Evolutionary conservation across 2,113 vertebrate genomes (phyloP), one percentile per base, ranked within the genome.

Genomic region (Thamnaconus septentrionalis): DNA sequence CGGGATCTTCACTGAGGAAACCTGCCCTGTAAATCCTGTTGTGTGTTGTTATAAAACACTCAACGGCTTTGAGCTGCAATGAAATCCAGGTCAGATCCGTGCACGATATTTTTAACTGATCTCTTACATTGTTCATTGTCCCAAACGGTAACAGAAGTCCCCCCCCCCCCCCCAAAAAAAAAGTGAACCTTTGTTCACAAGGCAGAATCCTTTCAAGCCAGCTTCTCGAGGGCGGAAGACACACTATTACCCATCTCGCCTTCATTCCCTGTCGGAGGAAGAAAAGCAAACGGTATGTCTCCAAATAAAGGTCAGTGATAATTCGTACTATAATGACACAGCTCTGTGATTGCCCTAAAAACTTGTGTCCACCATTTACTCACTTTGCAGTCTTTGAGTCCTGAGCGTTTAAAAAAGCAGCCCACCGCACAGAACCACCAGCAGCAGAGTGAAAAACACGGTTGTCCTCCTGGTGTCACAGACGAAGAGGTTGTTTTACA

Each of bases 11-110:
- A 72, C 50, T 47, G 40, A 59, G 71, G 18, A 53, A 31, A 31
- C 18, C 18, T 2, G 8, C 7, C 7, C 8, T 9, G 47, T 9
- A 9, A 48, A 5, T 51, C 49, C n/a, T 12, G 50, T 42, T 57
- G 4, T 50, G 12, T 44, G 53, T 8, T 59, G 4, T 48, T 43
- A 40, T 64, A n/a, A 52, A 6, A 61, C 31, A 51, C 4, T 39
- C 39, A 76, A 53, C 53, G 3, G 0, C 52, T n/a, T 11, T 31
- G 11, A 31, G 44, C 41, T 69, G 49, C 6, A 11, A 90, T 91
- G 87, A 88, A 89, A 72, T 89, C 88, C 66, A 90, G 91, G 91
- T 91, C 69, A 88, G 68, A 53, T 46, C 10, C 8, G n/a, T 11
- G 18, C 40, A 1, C 3, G 4, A 5, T 7, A 41, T 55, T 31